A percentile compares a stretch with the other conserved stretches of the same genome.
These are phyloP conservation scores for Lepidochitona cinerea DNA, from an alignment of 2,888 invertebrate species.

Conservation along the genomic window DNA sequence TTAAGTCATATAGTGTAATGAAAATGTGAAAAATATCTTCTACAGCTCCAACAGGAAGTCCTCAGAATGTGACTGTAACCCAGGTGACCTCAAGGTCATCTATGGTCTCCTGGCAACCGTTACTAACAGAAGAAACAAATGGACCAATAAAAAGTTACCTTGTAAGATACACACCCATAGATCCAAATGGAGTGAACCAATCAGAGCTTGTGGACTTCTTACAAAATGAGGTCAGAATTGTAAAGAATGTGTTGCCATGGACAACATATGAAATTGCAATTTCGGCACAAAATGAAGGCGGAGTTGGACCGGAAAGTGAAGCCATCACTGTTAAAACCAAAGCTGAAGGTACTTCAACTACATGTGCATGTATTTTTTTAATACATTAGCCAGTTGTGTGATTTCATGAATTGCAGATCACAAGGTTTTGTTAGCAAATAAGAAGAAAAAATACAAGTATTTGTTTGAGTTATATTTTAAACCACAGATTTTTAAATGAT, in stretches of 20 bases:
- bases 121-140: neutral
- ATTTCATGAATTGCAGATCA: no score
- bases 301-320: conserved; percentile 39
- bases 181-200: neutral
- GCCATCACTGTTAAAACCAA: conserved; percentile 36
- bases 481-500: no score
- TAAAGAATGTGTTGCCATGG: conserved; percentile 43
- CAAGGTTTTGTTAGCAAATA: no score
- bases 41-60: neutral
- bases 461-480: no score
- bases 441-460: no score
- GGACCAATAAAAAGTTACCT: neutral
- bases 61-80: neutral
- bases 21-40: no score
- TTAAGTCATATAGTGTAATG: no score
- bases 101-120: neutral
- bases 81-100: neutral
- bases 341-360: conserved; percentile 47
- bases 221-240: neutral
- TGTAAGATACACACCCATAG: neutral
- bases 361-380: no score
- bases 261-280: conserved; percentile 47
- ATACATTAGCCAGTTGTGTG: no score
- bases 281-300: conserved; percentile 49
- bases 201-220: neutral